Evolutionary conservation across 1,140 invertebrate genomes (phyloP), one percentile per base, ranked within the genome.

Genomic region (Drosophila kanapiae): DNA sequence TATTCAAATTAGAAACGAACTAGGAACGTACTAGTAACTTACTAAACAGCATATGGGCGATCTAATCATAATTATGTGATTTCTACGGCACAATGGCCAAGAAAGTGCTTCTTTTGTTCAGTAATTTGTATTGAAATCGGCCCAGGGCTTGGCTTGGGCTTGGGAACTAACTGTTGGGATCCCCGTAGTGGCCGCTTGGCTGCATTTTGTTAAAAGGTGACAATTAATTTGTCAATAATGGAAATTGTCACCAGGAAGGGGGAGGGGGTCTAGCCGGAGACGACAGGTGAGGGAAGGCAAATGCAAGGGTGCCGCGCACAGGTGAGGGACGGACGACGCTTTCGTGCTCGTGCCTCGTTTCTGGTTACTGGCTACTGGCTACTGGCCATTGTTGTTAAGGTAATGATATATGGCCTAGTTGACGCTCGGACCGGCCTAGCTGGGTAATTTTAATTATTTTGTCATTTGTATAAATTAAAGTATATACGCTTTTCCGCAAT

Each of bases 401-500:
- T 83, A 88, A 87, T 87, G 80, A 87, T 87, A 87, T 83, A 86
- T 82, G 56, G 83, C 63, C 75, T 69, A 71, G 82, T 78, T 82
- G 70, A 86, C 75, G 83, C 59, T 64, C 33, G 31, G 13, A 13
- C 35, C 42, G 51, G 56, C 49, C 53, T 56, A 63, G 56, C 67
- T 56, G 43, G 61, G 63, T 84, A 65, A 81, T 81, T 84, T 90
- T 90, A 88, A 88, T 88, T 88, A 88, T 88, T 84, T 90, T 90
- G 85, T 90, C 85, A 88, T 88, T 88, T 88, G 85, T 90, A 88
- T 81, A 90, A 88, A 90, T 88, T 88, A 84, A 88, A 88, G 87
- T 88, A 82, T 87, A 68, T 83, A 69, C 57, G 60, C 51, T 71
- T 63, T 67, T 54, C 38, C 40, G 49, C 72, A 18, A 71, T 71